Evolutionary conservation across 1,140 invertebrate species (phyloP), one percentile per base, ranked within the genome.

Genomic region (Agrilus planipennis): DNA sequence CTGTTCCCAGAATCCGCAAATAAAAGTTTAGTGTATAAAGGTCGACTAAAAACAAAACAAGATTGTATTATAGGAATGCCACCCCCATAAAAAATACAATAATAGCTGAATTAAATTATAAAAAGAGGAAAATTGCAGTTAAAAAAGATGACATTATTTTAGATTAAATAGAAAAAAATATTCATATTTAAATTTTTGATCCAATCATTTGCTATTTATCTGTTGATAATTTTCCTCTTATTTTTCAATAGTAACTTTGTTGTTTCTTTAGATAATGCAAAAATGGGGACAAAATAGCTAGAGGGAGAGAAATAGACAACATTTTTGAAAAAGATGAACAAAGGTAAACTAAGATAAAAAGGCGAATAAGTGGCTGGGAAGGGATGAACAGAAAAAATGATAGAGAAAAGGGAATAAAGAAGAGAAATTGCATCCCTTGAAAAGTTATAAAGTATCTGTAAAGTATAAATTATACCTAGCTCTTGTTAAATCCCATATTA

Each of bases 401-500:
- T 25, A n/a, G n/a, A n/a, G n/a, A n/a, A n/a, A 3, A 31, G 40
- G 39, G 15, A 44, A 31, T 43, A 34, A 30, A 38, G 3, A 31
- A 12, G 23, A 28, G 10, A 32, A 6, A 12, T 11, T 9, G 11
- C 6, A 10, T 35, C 25, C 25, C 17, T 12, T 7, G 15, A 16
- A n/a, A 16, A 38, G 15, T 23, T 6, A 6, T 11, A 6, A 23
- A 23, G 20, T 27, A 27, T 12, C 11, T 2, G 12, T 39, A 2
- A 12, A 37, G 23, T n/a, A 37, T 21, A n/a, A 31, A 30, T 39
- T 30, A 54, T 55, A 74, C 71, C 70, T 73, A 6, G 73, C 70
- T 31, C 69, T 65, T 10, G 71, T 70, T 2, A 77, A 56, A 53
- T 79, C 73, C 75, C 75, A 79, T 2, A 77, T 55, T 12, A 77